A percentile compares a stretch with the other conserved stretches of the same genome.
phyloP scores from a whole-genome alignment of 1,140 invertebrate genomes.

The Diabrotica undecimpunctata region DNA sequence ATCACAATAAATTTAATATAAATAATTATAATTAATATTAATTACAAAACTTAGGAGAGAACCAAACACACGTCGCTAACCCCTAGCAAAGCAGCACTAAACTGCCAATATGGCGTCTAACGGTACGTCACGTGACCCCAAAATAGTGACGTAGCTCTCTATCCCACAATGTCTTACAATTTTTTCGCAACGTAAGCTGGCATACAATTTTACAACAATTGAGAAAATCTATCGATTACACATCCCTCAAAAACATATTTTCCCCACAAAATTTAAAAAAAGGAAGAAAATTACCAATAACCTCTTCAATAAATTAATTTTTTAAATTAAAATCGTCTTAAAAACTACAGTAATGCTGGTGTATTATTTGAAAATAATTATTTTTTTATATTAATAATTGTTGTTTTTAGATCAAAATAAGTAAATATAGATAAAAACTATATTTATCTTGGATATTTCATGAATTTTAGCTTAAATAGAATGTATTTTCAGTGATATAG shows the following conservation, averaged over 20 bases:
- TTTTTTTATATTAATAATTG: too few relatives aligned
- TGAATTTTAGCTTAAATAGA: too few relatives aligned
- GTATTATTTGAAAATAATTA: too few relatives aligned
- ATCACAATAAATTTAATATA: constrained; percentile 4
- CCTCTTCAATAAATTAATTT: too few relatives aligned
- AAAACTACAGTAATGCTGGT: too few relatives aligned
- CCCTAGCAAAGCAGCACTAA: constrained; percentile 46
- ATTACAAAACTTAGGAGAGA: constrained; percentile 25
- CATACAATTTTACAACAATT: constrained; percentile 30
- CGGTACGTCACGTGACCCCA: constrained; percentile 51
- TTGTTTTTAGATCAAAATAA: too few relatives aligned
- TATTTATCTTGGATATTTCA: too few relatives aligned
- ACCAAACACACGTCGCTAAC: constrained; percentile 43
- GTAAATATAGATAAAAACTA: too few relatives aligned
- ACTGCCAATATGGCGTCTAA: constrained; percentile 55
- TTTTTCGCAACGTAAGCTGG: constrained; percentile 45
- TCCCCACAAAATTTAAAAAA: neutral
- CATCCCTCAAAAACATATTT: constrained; percentile 3
- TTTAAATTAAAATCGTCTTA: too few relatives aligned
- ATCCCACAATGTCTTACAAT: constrained; percentile 41
- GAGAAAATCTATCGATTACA: constrained; percentile 20
- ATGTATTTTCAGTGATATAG: too few relatives aligned
- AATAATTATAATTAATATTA: constrained; percentile 13
- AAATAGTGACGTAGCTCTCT: constrained; percentile 49
- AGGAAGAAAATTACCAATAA: neutral